Evolutionary conservation across 2,888 invertebrate species (phyloP), one percentile per base, ranked within the genome.

Genomic region (Hymenopus coronatus): DNA sequence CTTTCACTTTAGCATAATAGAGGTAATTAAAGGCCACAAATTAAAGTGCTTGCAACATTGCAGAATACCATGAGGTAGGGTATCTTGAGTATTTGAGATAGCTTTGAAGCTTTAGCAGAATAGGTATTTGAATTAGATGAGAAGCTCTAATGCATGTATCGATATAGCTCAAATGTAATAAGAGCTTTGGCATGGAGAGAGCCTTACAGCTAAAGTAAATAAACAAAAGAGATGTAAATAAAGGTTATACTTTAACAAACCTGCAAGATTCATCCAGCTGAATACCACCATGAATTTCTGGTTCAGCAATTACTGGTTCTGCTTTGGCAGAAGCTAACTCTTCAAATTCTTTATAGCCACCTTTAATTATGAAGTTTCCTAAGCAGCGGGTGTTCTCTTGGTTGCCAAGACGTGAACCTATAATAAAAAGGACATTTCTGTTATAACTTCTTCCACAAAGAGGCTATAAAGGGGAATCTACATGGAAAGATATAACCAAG

Each of bases 321-420:
- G 96, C 94, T 0, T 93, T 93, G 0, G 98, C 97, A 28, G 94
- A 93, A 3, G 95, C 94, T 84, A 98, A 94, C 88, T 96, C 95
- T 3, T 97, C 97, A 92, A 97, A 96, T 87, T 98, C 98, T 92
- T 96, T 96, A 92, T 97, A 97, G 3, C 97, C 96, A 0, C 97
- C 97, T 93, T 98, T 98, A 0, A 98, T 96, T 82, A 97, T 94
- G 92, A 97, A 98, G 93, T 98, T 98, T 4, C 98, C 98, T 20
- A 98, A 94, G 92, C 98, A 98, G 25, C 98, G 94, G 0, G 98
- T 98, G 91, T 96, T 97, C 83, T 96, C 95, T 93, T 97, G 97
- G 92, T 97, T 97, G 84, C 97, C 97, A 27, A 97, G 93, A 91
- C 95, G 95, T 90, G 95, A 95, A 82, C 95, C 96, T 96, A 92